phyloP scores from a whole-genome alignment of 37 sponge, comb jelly and placozoan genomes.

The Tethya wilhelma region DNA sequence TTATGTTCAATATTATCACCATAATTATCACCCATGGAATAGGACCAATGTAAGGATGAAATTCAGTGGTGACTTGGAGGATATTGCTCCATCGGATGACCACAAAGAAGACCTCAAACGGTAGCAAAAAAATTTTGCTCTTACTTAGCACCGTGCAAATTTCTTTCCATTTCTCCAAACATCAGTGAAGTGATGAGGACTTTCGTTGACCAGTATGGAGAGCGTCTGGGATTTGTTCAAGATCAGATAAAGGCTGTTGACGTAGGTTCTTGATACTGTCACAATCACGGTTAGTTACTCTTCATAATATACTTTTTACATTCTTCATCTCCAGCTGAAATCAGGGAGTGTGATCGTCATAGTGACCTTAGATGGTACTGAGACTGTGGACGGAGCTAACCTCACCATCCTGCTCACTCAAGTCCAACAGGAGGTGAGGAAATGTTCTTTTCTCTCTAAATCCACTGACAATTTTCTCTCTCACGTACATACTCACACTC shows the following conservation, averaged over 20 bases:
- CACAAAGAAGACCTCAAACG: no score
- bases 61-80: no score
- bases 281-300: background rate
- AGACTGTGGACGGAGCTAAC: slow-evolving; percentile 27
- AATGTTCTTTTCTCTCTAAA: no score
- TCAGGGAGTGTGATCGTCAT: slow-evolving; percentile 43
- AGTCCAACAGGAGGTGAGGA: slow-evolving; percentile 50
- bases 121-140: no score
- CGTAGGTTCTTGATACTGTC: background rate
- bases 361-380: slow-evolving; percentile 6
- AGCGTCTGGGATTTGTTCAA: background rate
- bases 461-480: no score
- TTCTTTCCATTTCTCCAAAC: no score
- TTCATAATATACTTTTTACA: background rate
- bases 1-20: no score
- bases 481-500: no score
- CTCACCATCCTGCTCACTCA: slow-evolving; percentile 38
- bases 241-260: slow-evolving; percentile 25
- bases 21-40: no score
- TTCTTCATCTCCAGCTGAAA: background rate
- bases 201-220: slow-evolving; percentile 5
- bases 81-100: no score
- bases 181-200: slow-evolving; percentile 27
- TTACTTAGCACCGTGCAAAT: no score
- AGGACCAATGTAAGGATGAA: no score